A percentile compares a stretch with the other conserved stretches of the same genome.
Evolutionary conservation across 2,797 vertebrate genomes (phyloP).

Genomic region (Clarias laeviceps): DNA sequence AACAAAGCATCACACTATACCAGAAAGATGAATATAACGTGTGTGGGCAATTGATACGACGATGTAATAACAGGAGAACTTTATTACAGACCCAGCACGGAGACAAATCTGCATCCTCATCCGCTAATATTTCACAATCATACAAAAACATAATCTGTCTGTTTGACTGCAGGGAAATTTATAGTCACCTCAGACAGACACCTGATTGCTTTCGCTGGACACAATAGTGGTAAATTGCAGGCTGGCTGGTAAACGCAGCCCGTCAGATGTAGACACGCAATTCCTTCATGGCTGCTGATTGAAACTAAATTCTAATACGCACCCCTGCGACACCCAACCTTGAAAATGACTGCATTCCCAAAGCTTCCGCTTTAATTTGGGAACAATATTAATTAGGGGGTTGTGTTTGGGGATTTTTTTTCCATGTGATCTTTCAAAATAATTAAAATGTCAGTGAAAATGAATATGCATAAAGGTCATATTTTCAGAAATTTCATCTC

Average conservation of each 20-base stretch:
- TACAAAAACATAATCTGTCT: constrained; percentile 74
- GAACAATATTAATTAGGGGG: constrained; percentile 78
- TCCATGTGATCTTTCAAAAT: constrained; percentile 77
- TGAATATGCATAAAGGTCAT: constrained; percentile 79
- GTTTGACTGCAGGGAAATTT: constrained; percentile 74
- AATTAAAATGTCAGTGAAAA: constrained; percentile 81
- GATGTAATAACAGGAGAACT: constrained; percentile 4
- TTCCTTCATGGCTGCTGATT: constrained; percentile 82
- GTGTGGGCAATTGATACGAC: background rate
- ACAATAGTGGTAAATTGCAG: constrained; percentile 82
- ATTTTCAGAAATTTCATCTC: constrained; percentile 74
- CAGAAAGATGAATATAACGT: background rate
- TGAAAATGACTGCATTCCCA: constrained; percentile 80
- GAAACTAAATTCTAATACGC: constrained; percentile 79
- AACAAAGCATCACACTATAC: background rate
- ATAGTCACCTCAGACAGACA: constrained; percentile 71
- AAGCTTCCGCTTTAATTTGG: constrained; percentile 82
- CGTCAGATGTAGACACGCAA: constrained; percentile 82
- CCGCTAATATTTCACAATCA: constrained; percentile 73
- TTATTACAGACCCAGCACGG: background rate
- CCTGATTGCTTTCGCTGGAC: constrained; percentile 79
- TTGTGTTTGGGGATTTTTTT: constrained; percentile 71
- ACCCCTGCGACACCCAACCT: constrained; percentile 35
- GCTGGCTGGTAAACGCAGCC: constrained; percentile 81
- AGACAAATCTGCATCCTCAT: constrained; percentile 32